phyloP scores from a whole-genome alignment of 1,140 invertebrate species.

The Hesperophylax magnus region DNA sequence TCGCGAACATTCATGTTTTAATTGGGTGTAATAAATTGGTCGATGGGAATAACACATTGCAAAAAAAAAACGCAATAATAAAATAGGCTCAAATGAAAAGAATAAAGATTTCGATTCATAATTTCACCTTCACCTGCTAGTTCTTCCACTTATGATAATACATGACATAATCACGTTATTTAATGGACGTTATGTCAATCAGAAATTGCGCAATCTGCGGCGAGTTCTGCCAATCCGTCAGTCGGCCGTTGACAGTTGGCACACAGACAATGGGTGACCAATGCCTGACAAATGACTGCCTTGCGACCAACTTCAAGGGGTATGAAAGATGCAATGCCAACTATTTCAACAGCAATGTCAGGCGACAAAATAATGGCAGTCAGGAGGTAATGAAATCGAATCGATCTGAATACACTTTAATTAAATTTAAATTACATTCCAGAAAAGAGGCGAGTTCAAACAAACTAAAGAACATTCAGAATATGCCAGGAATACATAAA shows the following conservation, averaged over 20 bases:
- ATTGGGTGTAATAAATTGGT: no score
- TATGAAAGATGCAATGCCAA: constrained; percentile 14
- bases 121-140: no score
- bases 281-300: constrained; percentile 7
- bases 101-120: no score
- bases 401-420: background rate
- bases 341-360: constrained; percentile 36
- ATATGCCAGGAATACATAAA: no score
- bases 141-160: background rate
- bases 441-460: no score
- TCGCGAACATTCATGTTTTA: no score
- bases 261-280: constrained; percentile 1
- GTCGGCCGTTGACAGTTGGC: background rate
- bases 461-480: no score
- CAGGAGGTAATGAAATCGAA: background rate
- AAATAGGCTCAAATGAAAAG: no score
- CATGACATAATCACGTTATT: constrained; percentile 11
- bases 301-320: background rate
- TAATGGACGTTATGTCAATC: constrained; percentile 30
- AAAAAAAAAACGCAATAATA: no score
- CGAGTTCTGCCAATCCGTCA: constrained; percentile 4
- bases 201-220: constrained; percentile 14
- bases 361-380: background rate
- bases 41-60: no score
- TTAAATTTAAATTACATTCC: background rate